A percentile compares a stretch with the other conserved stretches of the same genome.
These are phyloP conservation scores for Goniozus legneri DNA, from an alignment of 1,140 invertebrate genomes.

Conservation along the genomic window DNA sequence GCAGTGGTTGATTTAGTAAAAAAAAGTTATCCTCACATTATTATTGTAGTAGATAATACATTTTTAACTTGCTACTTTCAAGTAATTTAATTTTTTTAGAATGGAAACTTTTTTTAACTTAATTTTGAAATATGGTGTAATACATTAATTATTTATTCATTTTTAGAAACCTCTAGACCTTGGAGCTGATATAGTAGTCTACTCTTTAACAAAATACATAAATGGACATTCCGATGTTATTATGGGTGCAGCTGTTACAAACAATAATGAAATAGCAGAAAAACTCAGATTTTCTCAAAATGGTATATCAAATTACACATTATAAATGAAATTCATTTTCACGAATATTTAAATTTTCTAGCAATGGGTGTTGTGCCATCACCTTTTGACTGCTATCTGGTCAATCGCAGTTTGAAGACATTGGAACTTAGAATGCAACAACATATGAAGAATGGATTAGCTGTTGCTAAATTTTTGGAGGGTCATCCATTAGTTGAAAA, in stretches of 20 bases:
- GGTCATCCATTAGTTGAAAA: constrained; percentile 71
- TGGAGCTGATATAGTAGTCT: constrained; percentile 89
- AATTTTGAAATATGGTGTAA: too few species aligned
- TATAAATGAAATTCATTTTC: constrained; percentile 1
- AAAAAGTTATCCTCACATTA: constrained; percentile 60
- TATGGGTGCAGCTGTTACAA: constrained; percentile 87
- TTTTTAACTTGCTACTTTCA: constrained; percentile 96
- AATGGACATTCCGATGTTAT: constrained; percentile 98
- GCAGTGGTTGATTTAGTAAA: constrained; percentile 67
- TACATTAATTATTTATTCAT: constrained; percentile 22
- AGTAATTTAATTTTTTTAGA: constrained; percentile 37
- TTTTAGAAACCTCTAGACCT: constrained; percentile 77
- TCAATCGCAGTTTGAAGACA: constrained; percentile 94
- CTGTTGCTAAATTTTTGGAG: constrained; percentile 79
- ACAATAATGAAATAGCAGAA: constrained; percentile 68
- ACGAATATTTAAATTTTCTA: constrained; percentile 31
- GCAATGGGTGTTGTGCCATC: constrained; percentile 90
- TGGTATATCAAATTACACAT: constrained; percentile 55
- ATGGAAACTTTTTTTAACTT: constrained; percentile 5
- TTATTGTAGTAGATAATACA: constrained; percentile 95
- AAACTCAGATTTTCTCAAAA: constrained; percentile 86
- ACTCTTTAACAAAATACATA: constrained; percentile 97
- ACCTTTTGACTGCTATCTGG: constrained; percentile 93
- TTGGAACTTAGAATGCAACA: constrained; percentile 86
- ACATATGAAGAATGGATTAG: constrained; percentile 76